phyloP scores from a whole-genome alignment of 2,888 invertebrate species.

The Philereme transversata region DNA sequence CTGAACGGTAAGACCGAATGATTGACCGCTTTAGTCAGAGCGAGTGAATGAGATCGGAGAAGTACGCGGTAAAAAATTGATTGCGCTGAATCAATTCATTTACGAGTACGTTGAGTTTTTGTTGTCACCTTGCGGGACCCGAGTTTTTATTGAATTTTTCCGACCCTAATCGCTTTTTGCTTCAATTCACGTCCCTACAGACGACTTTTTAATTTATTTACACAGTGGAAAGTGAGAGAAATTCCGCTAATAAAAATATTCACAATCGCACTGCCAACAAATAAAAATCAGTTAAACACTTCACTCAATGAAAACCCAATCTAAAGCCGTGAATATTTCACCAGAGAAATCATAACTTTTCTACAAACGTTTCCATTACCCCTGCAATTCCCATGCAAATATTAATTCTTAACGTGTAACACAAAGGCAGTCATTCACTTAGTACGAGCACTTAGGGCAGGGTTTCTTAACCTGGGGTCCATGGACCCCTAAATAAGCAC shows the following conservation, averaged over 20 bases:
- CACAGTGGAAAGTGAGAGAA: neutral
- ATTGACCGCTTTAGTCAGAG: constrained; percentile 78
- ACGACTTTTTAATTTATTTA: constrained; percentile 15
- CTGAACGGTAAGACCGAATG: constrained; percentile 77
- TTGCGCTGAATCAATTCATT: constrained; percentile 77
- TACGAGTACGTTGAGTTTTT: constrained; percentile 63
- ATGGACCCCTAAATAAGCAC: no score
- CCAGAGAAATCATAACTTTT: constrained; percentile 17
- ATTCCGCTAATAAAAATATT: neutral
- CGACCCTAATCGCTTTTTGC: constrained; percentile 24
- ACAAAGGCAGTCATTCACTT: constrained; percentile 44
- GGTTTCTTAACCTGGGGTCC: no score
- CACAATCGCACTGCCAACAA: neutral
- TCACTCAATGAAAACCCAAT: constrained; percentile 5
- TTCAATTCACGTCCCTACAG: constrained; percentile 17
- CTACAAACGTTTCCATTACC: constrained; percentile 24
- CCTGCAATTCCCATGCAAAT: constrained; percentile 35
- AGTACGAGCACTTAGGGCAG: constrained; percentile 37
- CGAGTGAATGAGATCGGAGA: constrained; percentile 63
- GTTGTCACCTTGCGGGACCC: constrained; percentile 58
- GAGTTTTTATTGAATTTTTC: constrained; percentile 48
- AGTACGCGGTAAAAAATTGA: constrained; percentile 68
- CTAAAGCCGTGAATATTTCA: constrained; percentile 11
- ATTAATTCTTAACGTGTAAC: constrained; percentile 39
- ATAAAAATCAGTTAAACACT: constrained; percentile 9